Evolutionary conservation across 2,888 invertebrate genomes (phyloP), one percentile per base, ranked within the genome.

Genomic region (Sphaeridia pumilis): DNA sequence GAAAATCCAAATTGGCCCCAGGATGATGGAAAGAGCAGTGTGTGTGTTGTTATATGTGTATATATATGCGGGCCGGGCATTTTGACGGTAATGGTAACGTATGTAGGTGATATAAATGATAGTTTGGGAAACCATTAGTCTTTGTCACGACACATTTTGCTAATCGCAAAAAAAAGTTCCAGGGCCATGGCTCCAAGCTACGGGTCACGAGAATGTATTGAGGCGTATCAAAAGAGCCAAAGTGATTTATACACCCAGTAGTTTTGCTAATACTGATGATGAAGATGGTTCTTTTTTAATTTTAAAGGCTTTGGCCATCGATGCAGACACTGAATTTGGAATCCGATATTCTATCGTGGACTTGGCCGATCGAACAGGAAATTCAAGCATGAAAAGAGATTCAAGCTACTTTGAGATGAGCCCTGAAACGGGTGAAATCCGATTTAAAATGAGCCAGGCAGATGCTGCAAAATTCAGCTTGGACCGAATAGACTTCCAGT

Each of bases 291-390:
- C 46, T 36, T 21, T 20, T 44, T 63, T 42, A 49, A 46, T 54
- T 49, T 65, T 66, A 46, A 60, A 78, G 77, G 71, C 80, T 2
- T 78, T 76, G 67, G 90, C 90, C 25, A 69, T 72, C n/a, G 93
- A 93, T 72, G 70, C 73, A 2, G 92, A 92, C 74, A 82, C 82
- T 65, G 84, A 82, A 59, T 75, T 77, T 52, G 77, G 83, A 65
- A 74, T 92, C 46, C 74, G 77, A 58, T 93, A 89, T 73, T 79
- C 81, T 3, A 79, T 90, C 63, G 82, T 86, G 68, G 85, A 86
- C 65, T 52, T 63, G n/a, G 56, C 61, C 7, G 52, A 50, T 43
- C 55, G 51, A 28, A 22, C 28, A 25, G 79, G 75, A 43, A 76
- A 76, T 52, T 74, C 79, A 34, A 77, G 78, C 63, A 74, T 79